Evolutionary conservation across 2,888 invertebrate genomes (phyloP), one percentile per base, ranked within the genome.

Genomic region (Gymnosoma rotundatum): DNA sequence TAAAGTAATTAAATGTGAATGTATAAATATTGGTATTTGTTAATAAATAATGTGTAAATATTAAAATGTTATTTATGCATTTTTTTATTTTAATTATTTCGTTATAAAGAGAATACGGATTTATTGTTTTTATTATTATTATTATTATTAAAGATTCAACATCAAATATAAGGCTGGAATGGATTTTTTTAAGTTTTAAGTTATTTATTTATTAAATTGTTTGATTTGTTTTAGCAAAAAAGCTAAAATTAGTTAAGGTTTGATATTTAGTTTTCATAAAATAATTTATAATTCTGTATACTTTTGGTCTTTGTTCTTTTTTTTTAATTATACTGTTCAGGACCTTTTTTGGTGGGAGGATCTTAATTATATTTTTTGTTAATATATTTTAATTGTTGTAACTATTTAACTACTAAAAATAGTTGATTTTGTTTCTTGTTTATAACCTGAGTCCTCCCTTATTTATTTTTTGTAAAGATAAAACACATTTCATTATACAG

Each of bases 121-220:
- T 80, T 78, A 1, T 54, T 54, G 25, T n/a, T 54, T 60, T 52
- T 42, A n/a, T 54, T 82, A 21, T 32, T 25, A 25, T n/a, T n/a
- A 25, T 63, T 45, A 36, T 54, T 72, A 38, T 72, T 80, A 32
- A 63, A 58, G 54, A 61, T 69, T 84, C 45, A 84, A 84, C 84
- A 84, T 84, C 81, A 74, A 84, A 74, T 78, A 78, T 84, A 84
- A 84, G 84, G 84, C 84, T 84, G 81, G 81, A 84, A 84, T 84
- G 84, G 81, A 84, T 45, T 72, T 63, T 66, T 70, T 58, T 18
- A n/a, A 32, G 32, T 32, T 32, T 32, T 32, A 32, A 32, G 32
- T 32, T 32, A 32, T 32, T 32, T 6, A 32, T 76, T 66, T 42
- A 12, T 42, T 42, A 1, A 12, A 54, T 3, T 58, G 12, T 63